Conservation (phyloP, 2,113 vertebrate genomes). For the Zapus hudsonius region DNA sequence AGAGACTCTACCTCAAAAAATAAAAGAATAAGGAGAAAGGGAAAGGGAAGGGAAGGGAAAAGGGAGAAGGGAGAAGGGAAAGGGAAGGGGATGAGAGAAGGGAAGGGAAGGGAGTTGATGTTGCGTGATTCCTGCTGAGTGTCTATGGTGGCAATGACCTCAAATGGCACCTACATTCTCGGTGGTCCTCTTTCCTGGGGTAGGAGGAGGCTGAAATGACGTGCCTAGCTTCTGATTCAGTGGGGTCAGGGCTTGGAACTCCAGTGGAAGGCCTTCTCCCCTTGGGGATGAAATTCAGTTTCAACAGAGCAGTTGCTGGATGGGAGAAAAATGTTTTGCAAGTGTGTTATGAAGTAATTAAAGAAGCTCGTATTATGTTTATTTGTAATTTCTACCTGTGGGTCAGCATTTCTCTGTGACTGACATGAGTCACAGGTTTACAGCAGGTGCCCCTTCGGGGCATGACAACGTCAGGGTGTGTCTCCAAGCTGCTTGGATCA, state of each 20-base stretch:
- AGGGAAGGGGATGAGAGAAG: neutral
- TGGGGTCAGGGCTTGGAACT: neutral
- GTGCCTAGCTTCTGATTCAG: rapidly evolving
- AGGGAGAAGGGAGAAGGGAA: neutral
- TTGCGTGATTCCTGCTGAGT: neutral
- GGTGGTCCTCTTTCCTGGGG: neutral
- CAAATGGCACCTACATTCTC: neutral
- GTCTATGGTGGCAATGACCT: neutral
- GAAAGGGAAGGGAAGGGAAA: neutral
- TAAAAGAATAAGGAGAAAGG: neutral
- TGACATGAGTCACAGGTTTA: neutral
- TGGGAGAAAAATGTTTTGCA: neutral
- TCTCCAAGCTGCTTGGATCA: neutral
- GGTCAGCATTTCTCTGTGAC: neutral
- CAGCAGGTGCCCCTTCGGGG: neutral
- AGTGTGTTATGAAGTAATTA: neutral
- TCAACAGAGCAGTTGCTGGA: neutral
- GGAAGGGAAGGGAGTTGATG: neutral
- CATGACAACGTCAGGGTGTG: neutral
- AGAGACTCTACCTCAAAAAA: neutral
- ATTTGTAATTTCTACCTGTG: neutral
- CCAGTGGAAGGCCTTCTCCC: neutral
- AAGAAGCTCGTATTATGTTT: neutral
- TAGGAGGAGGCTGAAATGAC: neutral
- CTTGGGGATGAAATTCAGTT: neutral